Conservation (phyloP, 2,888 invertebrate species). For the Aphidoletes aphidimyza region DNA sequence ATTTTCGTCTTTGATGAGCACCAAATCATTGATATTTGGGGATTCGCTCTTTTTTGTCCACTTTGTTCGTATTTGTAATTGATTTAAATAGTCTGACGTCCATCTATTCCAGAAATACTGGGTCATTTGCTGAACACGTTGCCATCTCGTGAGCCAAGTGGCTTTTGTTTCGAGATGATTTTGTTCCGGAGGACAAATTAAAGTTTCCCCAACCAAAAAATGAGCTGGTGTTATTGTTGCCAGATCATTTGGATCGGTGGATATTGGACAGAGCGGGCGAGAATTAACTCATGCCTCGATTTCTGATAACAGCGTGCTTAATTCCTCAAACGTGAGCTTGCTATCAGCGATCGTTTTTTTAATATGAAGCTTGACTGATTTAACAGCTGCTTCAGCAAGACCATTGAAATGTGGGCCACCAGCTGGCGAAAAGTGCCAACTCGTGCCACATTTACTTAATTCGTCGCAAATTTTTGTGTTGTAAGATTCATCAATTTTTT, state of each 20-base stretch:
- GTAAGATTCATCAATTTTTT: background rate
- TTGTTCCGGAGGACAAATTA: slow-evolving; percentile 58
- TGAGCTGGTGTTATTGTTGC: slow-evolving; percentile 48
- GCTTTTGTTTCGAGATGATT: slow-evolving; percentile 56
- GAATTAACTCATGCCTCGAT: slow-evolving; percentile 60
- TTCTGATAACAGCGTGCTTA: slow-evolving; percentile 58
- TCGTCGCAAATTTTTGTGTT: background rate
- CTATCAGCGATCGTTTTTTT: slow-evolving; percentile 58
- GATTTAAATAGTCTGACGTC: background rate
- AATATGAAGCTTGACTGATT: slow-evolving; percentile 60
- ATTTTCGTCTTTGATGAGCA: background rate
- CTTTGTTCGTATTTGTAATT: background rate
- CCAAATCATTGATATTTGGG: background rate
- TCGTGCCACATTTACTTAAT: slow-evolving; percentile 56
- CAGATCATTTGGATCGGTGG: slow-evolving; percentile 55
- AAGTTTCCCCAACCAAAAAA: slow-evolving; percentile 52
- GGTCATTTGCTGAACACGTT: background rate
- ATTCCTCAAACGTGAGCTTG: slow-evolving; percentile 59
- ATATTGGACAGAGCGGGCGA: slow-evolving; percentile 58
- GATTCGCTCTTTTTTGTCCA: background rate
- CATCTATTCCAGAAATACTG: slow-evolving; percentile 54
- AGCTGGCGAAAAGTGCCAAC: slow-evolving; percentile 61
- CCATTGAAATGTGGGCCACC: slow-evolving; percentile 59
- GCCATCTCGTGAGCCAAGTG: background rate
- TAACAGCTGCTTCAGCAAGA: slow-evolving; percentile 58